phyloP scores from a whole-genome alignment of 2,888 invertebrate genomes.

The Caenorhabditis plicata region DNA sequence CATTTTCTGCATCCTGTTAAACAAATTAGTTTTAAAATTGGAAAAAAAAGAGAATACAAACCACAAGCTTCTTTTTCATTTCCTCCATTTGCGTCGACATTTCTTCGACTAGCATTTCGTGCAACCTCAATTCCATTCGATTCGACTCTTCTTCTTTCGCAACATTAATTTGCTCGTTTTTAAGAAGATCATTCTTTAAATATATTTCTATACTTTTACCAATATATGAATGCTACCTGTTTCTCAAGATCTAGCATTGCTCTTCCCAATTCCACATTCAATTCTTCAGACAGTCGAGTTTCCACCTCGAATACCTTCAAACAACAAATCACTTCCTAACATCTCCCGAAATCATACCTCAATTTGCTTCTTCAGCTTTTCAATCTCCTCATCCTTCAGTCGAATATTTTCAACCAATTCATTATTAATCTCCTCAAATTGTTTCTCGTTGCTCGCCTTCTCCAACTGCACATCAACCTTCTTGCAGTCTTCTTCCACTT shows the following conservation, averaged over 20 bases:
- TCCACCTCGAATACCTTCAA: constrained; percentile 35
- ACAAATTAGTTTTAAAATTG: too few species aligned
- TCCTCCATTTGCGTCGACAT: constrained; percentile 20
- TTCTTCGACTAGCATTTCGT: constrained; percentile 36
- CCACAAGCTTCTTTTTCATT: constrained; percentile 10
- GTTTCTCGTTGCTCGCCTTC: background rate
- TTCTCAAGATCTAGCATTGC: constrained; percentile 42
- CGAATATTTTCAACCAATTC: background rate
- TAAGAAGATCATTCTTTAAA: too few species aligned
- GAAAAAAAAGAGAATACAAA: too few species aligned
- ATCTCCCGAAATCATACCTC: background rate
- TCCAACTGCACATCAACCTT: background rate
- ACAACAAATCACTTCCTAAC: background rate
- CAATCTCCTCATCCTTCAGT: background rate
- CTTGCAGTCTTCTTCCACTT: background rate
- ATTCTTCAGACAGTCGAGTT: constrained; percentile 35
- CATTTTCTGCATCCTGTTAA: background rate
- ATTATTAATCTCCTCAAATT: background rate
- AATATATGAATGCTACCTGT: too few species aligned
- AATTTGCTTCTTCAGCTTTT: background rate
- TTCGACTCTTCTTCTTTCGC: constrained; percentile 7
- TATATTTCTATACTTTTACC: too few species aligned
- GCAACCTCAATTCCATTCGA: constrained; percentile 29
- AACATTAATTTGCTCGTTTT: constrained; percentile 8
- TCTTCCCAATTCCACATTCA: constrained; percentile 43